Evolutionary conservation across 30 jellyfish, hydroid and myxozoan genomes (phyloP).

Genomic region (Phacellophora camtschatica): DNA sequence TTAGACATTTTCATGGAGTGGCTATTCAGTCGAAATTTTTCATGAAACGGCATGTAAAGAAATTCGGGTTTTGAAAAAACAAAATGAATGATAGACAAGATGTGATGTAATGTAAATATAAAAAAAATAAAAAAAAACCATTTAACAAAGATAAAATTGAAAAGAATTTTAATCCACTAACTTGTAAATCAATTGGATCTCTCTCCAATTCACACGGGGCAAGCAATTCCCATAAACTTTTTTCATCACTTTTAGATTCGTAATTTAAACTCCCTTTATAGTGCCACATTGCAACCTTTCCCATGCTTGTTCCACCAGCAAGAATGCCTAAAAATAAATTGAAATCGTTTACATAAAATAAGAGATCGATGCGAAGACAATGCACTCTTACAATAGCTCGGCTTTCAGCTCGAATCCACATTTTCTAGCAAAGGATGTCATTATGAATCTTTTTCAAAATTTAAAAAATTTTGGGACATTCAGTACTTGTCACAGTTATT

Average conservation of each 20-base stretch:
- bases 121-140: not conserved
- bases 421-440: no score
- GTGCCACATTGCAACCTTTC: slow-evolving; percentile 95
- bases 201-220: slow-evolving; percentile 72
- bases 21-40: no score
- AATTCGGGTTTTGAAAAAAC: no score
- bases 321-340: no score
- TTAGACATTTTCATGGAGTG: no score
- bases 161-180: not conserved
- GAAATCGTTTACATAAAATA: no score
- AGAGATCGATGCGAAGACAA: no score
- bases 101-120: not conserved
- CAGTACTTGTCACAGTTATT: no score
- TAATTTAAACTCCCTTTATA: slow-evolving; percentile 24
- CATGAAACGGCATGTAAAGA: no score
- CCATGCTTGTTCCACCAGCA: slow-evolving; percentile 94
- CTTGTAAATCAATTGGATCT: slow-evolving; percentile 53
- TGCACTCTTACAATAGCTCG: no score
- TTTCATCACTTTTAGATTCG: slow-evolving; percentile 19
- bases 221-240: slow-evolving; percentile 78
- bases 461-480: not conserved
- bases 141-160: not conserved
- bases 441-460: not conserved
- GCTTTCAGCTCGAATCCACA: no score
- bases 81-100: no score